Base-by-base conservation (phyloP, 2,888 invertebrate species). In the Thereva unica region DNA sequence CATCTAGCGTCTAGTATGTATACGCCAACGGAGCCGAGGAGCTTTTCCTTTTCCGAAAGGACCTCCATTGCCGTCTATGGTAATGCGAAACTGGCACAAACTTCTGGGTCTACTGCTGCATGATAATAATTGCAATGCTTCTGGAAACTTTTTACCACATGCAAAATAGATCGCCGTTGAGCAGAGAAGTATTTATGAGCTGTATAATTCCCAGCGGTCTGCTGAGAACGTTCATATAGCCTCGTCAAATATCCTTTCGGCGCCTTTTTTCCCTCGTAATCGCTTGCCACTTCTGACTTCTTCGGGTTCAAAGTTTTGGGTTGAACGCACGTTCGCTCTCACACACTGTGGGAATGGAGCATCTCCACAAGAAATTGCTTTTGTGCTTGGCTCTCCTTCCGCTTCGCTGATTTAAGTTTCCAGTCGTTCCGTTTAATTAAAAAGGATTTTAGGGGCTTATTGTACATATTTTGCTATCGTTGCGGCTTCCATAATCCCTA, bases 401-500 rank as follows among this genome's bases (percentile, higher is more conserved):
- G 38, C 59, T 38, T n/a, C 49, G 47, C 10, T 40, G 59, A 59
- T 59, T 59, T 59, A 47, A 59, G 49, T 59, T 59, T 56, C 23
- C 44, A 42, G 56, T 44, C 56, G 44, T 56, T 59, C 49, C 59
- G 59, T 59, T 59, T 59, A 59, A 59, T 59, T 59, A 59, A 59
- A 59, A 45, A 45, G 59, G 59, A 59, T 59, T 59, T 40, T 9
- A 6, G 38, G 45, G 40, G 59, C 59, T 59, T 59, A 59, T 59
- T 59, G 47, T 47, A 47, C 42, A 59, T 37, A 47, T 59, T 37
- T 47, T 59, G 59, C 49, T 40, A 59, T 59, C 49, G 38, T 49
- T 49, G 59, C 49, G 59, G 59, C 59, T 47, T 59, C 45, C 49
- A 59, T 59, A 59, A 59, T 47, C 45, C 49, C 59, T 59, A 35